Percentiles rank a stretch among this genome's conserved stretches.
Evolutionary conservation across 2,113 vertebrate genomes (phyloP).

Genomic region (Notarius quadriscutis): DNA sequence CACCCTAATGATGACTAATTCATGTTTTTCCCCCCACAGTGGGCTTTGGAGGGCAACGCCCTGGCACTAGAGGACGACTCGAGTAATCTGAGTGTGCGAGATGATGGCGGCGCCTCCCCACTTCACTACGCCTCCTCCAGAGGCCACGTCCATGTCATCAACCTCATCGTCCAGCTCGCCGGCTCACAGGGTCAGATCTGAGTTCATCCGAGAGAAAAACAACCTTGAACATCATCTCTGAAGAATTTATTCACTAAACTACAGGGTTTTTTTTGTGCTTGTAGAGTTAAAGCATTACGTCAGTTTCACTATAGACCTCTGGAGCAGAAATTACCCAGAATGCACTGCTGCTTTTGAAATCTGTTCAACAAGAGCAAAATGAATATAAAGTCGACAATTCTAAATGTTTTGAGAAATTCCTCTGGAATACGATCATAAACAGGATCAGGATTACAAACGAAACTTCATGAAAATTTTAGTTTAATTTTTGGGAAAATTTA

Average conservation of each 20-base stretch:
- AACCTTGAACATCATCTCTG: neutral
- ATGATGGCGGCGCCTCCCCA: conserved; percentile 70
- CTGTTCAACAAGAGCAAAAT: neutral
- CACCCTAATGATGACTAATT: neutral
- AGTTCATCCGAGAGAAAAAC: neutral
- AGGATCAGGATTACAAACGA: neutral
- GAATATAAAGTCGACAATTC: neutral
- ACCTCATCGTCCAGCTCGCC: conserved; percentile 71
- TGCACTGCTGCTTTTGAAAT: neutral
- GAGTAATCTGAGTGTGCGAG: conserved; percentile 61
- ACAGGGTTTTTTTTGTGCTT: neutral
- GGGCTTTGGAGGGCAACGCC: conserved; percentile 72
- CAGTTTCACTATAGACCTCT: neutral
- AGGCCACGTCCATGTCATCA: conserved; percentile 75
- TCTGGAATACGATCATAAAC: neutral
- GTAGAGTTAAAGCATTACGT: neutral
- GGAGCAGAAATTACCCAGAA: conserved; percentile 1
- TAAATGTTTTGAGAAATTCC: neutral
- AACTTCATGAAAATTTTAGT: neutral
- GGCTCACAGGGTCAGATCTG: conserved; percentile 72
- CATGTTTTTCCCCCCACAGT: conserved; percentile 49
- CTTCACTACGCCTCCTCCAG: conserved; percentile 77
- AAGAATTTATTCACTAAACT: neutral
- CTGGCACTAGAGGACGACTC: conserved; percentile 69
- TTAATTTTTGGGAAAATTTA: neutral